Conservation (phyloP, 1,140 invertebrate genomes). For the Drosophila oshimai region DNA sequence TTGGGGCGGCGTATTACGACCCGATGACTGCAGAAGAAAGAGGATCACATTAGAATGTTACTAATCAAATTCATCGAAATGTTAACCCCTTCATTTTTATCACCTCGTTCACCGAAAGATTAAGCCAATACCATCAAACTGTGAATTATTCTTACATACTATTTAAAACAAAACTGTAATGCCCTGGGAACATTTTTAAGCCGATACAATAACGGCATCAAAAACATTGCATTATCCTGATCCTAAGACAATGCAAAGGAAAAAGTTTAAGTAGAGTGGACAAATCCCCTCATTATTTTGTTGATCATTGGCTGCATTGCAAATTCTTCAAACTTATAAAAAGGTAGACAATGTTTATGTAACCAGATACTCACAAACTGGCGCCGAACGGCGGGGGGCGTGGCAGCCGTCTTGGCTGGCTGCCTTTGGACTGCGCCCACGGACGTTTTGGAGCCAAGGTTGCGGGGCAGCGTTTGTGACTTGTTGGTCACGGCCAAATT, state of each 20-base stretch:
- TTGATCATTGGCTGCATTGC: not conserved
- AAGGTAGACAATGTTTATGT: not conserved
- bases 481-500: constrained; percentile 87
- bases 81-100: too few species aligned
- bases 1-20: constrained; percentile 81
- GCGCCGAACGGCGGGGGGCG: constrained; percentile 90
- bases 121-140: too few species aligned
- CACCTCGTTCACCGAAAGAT: too few species aligned
- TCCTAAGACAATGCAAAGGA: too few species aligned
- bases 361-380: constrained; percentile 87
- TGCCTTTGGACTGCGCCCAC: constrained; percentile 83
- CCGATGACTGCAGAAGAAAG: constrained; percentile 82
- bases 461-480: constrained; percentile 91
- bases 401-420: constrained; percentile 89
- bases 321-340: not conserved
- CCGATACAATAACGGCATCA: too few species aligned
- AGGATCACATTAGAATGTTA: not conserved
- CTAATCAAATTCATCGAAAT: too few species aligned
- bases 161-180: too few species aligned
- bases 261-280: not conserved
- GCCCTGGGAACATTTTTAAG: too few species aligned
- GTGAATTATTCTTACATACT: too few species aligned
- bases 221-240: too few species aligned
- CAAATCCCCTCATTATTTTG: too few species aligned
- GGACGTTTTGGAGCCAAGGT: constrained; percentile 88